Base-by-base conservation (phyloP, 2,888 invertebrate species). In the Subacronicta megacephala region DNA sequence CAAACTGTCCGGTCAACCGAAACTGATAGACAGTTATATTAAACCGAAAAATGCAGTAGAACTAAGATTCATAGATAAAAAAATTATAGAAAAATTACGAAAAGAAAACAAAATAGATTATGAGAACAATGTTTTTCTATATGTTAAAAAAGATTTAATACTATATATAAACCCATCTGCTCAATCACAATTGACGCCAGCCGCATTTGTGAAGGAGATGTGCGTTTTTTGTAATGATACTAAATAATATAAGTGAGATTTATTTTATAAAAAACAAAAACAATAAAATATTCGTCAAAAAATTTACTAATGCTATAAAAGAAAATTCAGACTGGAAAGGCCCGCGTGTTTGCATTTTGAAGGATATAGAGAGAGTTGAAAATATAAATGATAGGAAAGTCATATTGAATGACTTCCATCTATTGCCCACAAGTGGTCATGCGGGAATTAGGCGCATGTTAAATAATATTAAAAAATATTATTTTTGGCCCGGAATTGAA, bases 401-500 rank as follows among this genome's bases (percentile, higher is more conserved):
- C 12, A 53, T 53, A n/a, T n/a, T 53, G 20, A 53, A 53, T 23
- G 52, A 53, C n/a, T 53, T 40, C 13, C 52, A 53, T 7, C 15
- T 53, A 3, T 40, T 53, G n/a, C 52, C 52, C 6, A 40, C 38
- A 7, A 53, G 52, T 40, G 52, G 52, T 12, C 44, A 53, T 13
- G 38, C 44, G 12, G 44, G 52, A 7, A 38, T 40, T 9, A 53
- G 44, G 16, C 12, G 38, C 13, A 52, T 33, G 52, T 10, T 12
- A n/a, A 44, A 44, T 13, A 45, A 53, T 1, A 53, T 53, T 7
- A 20, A 37, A 33, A 44, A 45, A 29, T 38, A 45, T 23, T 45
- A 43, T 18, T 43, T 18, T 5, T 43, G 43, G 17, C 18, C 33
- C 1, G 17, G 31, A 10, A 3, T 56, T 0, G 50, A 49, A 23